phyloP scores from a whole-genome alignment of 2,113 vertebrate species.

The Zosterops pallidus region DNA sequence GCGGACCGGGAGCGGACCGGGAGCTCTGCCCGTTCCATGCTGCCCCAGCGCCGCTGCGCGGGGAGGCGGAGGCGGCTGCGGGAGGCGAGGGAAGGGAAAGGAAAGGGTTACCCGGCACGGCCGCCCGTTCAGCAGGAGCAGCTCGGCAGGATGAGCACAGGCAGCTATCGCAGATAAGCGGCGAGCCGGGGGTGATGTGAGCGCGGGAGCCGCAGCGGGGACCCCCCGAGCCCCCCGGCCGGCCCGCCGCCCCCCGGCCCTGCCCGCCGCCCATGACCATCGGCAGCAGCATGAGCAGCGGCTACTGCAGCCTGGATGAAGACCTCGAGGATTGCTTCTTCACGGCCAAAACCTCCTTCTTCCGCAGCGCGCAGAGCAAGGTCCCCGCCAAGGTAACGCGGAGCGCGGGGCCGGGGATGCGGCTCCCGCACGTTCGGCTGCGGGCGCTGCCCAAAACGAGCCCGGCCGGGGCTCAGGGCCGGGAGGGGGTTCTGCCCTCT shows the following conservation, averaged over 20 bases:
- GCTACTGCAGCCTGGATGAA: conserved; percentile 95
- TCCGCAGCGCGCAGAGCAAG: conserved; percentile 75
- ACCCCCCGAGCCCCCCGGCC: not conserved
- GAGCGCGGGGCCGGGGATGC: not conserved
- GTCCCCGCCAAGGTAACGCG: conserved; percentile 80
- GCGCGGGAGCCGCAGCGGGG: not conserved
- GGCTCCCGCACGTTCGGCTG: not conserved
- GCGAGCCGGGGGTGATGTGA: conserved; percentile 35
- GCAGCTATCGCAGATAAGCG: conserved; percentile 24
- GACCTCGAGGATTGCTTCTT: conserved; percentile 95
- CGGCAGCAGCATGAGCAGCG: conserved; percentile 94
- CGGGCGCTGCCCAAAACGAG: not conserved
- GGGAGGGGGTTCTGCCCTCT: not conserved
- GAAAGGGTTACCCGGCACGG: conserved; percentile 30
- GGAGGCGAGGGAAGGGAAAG: conserved; percentile 42
- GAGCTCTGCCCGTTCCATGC: conserved; percentile 13
- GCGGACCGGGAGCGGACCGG: not conserved
- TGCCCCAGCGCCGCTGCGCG: not conserved
- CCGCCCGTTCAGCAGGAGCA: not conserved
- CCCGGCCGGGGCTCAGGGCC: not conserved
- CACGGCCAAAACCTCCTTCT: conserved; percentile 95
- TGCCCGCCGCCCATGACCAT: conserved; percentile 65
- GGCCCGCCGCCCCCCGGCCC: not conserved
- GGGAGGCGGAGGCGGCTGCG: not conserved
- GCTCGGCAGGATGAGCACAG: not conserved